Percentiles rank a stretch among this genome's conserved stretches.
Evolutionary conservation across 37 sponge, comb jelly and placozoan species (phyloP).

Genomic region (Theonella swinhoei): DNA sequence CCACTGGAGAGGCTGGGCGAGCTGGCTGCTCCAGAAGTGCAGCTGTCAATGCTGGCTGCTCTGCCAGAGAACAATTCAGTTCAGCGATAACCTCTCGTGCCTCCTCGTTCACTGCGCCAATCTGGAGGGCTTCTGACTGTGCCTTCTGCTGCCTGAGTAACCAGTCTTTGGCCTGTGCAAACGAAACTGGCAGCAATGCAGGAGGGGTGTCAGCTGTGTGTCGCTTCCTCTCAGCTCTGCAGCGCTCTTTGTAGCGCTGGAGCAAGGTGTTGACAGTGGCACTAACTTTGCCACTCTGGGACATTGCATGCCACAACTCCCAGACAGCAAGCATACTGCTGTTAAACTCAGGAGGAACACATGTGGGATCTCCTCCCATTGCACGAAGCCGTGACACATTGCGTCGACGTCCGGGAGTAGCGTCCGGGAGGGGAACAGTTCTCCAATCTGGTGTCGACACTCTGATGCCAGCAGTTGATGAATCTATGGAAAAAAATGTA

Average conservation of each 20-base stretch:
- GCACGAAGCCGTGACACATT: conserved; percentile 35
- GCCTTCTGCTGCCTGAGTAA: conserved; percentile 46
- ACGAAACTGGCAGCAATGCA: conserved; percentile 53
- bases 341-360: conserved; percentile 47
- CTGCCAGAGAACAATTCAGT: conserved; percentile 29
- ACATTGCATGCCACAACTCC: conserved; percentile 54
- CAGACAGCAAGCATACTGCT: conserved; percentile 25
- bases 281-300: conserved; percentile 33
- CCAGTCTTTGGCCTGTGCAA: conserved; percentile 55
- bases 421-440: conserved; percentile 27
- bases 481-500: too few relatives aligned
- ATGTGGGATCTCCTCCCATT: conserved; percentile 39
- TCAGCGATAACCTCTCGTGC: conserved; percentile 31
- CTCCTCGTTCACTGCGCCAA: conserved; percentile 39
- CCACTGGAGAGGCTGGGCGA: conserved; percentile 39
- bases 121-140: conserved; percentile 25
- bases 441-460: conserved; percentile 33
- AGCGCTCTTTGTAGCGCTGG: conserved; percentile 31
- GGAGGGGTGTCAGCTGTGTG: background rate
- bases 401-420: conserved; percentile 35
- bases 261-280: conserved; percentile 32
- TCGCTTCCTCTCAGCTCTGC: conserved; percentile 23
- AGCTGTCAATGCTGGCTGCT: conserved; percentile 32
- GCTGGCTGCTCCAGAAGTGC: conserved; percentile 50
- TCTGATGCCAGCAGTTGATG: too few relatives aligned